A percentile compares a stretch with the other conserved stretches of the same genome.
These are phyloP conservation scores for Eristalinus aeneus DNA, from an alignment of 2,888 invertebrate species.

Conservation along the genomic window DNA sequence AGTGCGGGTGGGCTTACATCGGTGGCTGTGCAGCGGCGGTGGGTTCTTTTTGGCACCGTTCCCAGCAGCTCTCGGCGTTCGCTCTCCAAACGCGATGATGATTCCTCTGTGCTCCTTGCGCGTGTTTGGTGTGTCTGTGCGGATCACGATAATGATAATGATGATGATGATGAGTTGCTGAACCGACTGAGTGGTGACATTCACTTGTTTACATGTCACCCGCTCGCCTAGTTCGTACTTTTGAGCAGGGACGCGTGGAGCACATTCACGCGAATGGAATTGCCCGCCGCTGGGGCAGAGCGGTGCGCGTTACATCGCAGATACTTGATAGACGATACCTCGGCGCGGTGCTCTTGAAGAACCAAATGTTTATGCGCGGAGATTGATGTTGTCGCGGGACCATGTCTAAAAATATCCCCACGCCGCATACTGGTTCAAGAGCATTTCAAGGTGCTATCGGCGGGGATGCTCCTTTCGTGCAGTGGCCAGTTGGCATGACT, in stretches of 20 bases:
- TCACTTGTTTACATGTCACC: slow-evolving; percentile 41
- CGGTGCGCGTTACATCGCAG: slow-evolving; percentile 10
- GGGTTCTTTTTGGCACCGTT: slow-evolving; percentile 54
- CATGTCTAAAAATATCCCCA: slow-evolving; percentile 58
- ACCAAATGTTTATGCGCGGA: slow-evolving; percentile 21
- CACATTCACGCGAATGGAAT: slow-evolving; percentile 51
- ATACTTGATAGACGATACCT: slow-evolving; percentile 12
- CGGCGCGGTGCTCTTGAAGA: slow-evolving; percentile 26
- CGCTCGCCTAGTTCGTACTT: slow-evolving; percentile 31
- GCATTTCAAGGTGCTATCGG: slow-evolving; percentile 55
- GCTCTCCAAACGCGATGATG: slow-evolving; percentile 45
- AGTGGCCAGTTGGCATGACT: slow-evolving; percentile 24
- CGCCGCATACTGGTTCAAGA: slow-evolving; percentile 62
- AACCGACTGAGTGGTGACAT: slow-evolving; percentile 59
- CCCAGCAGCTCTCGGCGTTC: slow-evolving; percentile 49
- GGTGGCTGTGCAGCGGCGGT: slow-evolving; percentile 14
- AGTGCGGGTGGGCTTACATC: slow-evolving; percentile 32
- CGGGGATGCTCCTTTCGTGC: slow-evolving; percentile 8
- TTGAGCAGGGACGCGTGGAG: slow-evolving; percentile 34
- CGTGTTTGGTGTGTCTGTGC: slow-evolving; percentile 1
- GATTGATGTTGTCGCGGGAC: slow-evolving; percentile 51
- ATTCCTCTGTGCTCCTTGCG: slow-evolving; percentile 39
- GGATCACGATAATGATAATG: slow-evolving; percentile 29
- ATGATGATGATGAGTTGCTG: slow-evolving; percentile 32
- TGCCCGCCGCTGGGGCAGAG: slow-evolving; percentile 7